These are phyloP conservation scores for Myotis planiceps DNA, from an alignment of 2,797 vertebrate genomes.

Conservation along the genomic window DNA sequence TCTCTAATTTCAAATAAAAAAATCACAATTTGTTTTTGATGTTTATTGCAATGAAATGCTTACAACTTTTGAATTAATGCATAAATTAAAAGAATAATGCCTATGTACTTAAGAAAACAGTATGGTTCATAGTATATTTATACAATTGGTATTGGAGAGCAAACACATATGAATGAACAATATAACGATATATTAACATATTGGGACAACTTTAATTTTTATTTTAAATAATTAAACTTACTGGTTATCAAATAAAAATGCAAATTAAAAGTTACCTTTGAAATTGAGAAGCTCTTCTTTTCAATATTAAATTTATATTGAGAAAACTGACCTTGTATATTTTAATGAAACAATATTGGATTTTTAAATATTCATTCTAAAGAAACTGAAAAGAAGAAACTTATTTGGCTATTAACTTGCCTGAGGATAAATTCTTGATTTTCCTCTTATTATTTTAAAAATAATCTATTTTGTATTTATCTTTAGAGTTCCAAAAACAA, in stretches of 20 bases:
- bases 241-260: neutral
- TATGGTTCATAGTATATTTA: neutral
- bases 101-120: neutral
- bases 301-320: slow-evolving; percentile 15
- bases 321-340: neutral
- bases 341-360: neutral
- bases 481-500: neutral
- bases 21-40: neutral
- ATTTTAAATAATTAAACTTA: neutral
- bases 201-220: neutral
- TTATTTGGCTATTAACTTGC: slow-evolving; percentile 50
- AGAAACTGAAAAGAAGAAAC: slow-evolving; percentile 6
- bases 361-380: slow-evolving; percentile 34
- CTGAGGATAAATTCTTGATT: slow-evolving; percentile 54
- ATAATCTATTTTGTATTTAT: slow-evolving; percentile 28
- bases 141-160: neutral
- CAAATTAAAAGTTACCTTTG: slow-evolving; percentile 15
- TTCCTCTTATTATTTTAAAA: slow-evolving; percentile 35
- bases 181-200: neutral
- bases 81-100: neutral
- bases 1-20: neutral
- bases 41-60: neutral
- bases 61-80: neutral
- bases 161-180: neutral
- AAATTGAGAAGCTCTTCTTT: neutral